Base-by-base conservation (phyloP, 2,113 vertebrate genomes). In the Myiagra hebetior region DNA sequence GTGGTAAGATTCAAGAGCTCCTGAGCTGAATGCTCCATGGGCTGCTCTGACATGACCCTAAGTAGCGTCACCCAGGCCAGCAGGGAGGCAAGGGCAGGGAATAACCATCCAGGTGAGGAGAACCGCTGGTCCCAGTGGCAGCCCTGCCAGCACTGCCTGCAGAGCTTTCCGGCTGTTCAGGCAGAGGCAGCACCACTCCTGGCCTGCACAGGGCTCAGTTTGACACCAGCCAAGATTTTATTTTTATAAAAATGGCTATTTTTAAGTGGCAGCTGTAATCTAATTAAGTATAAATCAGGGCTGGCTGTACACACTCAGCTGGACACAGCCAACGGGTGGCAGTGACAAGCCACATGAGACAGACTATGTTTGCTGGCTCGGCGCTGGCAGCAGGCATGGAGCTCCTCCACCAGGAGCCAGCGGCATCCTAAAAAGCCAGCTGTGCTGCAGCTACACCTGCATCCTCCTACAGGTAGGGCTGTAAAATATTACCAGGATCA, bases 201-300 rank as follows among this genome's bases (percentile, higher is more conserved):
- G 57, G 12, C 28, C 62, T 57, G 63, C 72, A 44, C 53, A 27
- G 49, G 26, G 44, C 72, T 56, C 4, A 1, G 11, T 41, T 19
- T 83, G 78, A 85, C 85, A 57, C 30, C 39, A 56, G 90, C 78
- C 93, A 85, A 56, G 63, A 53, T 62, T 91, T 87, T 30, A 52
- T 91, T 90, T 85, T 76, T 49, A 67, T 60, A 35, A 93, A 94
- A 94, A 87, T 31, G 52, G 83, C 70, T 89, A 70, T 93, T 95
- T 96, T 96, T 92, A 91, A 89, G 94, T 44, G 9, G 95, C 80
- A 67, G 42, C 77, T 83, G 67, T 94, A 92, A 91, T 96, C 95
- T 91, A 96, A 95, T 95, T 89, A 96, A 89, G 80, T 73, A 94
- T 95, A 95, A 91, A 35, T 75, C 73, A 84, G 70, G 42, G 57